These are phyloP conservation scores for Ceratitis capitata DNA, from an alignment of 1,140 invertebrate genomes.

Conservation along the genomic window DNA sequence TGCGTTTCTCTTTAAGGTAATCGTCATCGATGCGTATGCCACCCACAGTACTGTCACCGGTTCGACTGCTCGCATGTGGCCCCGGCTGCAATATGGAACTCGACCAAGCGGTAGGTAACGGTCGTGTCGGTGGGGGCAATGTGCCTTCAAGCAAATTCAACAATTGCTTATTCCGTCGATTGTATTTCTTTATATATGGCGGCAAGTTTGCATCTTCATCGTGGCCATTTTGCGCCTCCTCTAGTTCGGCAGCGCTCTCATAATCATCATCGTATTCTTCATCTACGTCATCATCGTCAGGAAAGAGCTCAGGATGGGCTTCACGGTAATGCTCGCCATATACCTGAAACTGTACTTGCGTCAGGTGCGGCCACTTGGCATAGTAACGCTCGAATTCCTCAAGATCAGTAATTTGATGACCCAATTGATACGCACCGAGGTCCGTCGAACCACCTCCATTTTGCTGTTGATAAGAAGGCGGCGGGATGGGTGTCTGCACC, in stretches of 20 bases:
- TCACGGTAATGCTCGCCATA: conserved; percentile 58
- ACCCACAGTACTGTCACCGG: conserved; percentile 12
- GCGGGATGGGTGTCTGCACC: conserved; percentile 39
- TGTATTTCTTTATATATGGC: conserved; percentile 62
- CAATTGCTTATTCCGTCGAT: conserved; percentile 59
- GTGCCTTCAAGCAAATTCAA: conserved; percentile 60
- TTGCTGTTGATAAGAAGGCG: conserved; percentile 2
- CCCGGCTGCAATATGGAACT: conserved; percentile 47
- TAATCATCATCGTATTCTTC: conserved; percentile 55
- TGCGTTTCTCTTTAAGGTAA: conserved; percentile 57
- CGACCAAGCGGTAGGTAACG: conserved; percentile 43
- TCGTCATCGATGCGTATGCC: conserved; percentile 54
- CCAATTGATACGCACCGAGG: conserved; percentile 42
- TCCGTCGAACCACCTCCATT: not conserved
- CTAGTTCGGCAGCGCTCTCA: conserved; percentile 55
- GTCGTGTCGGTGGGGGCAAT: conserved; percentile 47
- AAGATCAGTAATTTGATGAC: conserved; percentile 59
- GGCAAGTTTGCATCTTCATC: conserved; percentile 58
- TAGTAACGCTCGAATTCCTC: conserved; percentile 60
- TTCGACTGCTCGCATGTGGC: conserved; percentile 42
- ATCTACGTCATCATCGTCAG: conserved; percentile 1
- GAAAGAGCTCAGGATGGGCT: conserved; percentile 52
- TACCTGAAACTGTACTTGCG: conserved; percentile 57
- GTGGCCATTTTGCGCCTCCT: conserved; percentile 53
- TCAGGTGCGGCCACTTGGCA: conserved; percentile 62